Base-by-base conservation (phyloP, 1,140 invertebrate species). In the Papilio machaon region DNA sequence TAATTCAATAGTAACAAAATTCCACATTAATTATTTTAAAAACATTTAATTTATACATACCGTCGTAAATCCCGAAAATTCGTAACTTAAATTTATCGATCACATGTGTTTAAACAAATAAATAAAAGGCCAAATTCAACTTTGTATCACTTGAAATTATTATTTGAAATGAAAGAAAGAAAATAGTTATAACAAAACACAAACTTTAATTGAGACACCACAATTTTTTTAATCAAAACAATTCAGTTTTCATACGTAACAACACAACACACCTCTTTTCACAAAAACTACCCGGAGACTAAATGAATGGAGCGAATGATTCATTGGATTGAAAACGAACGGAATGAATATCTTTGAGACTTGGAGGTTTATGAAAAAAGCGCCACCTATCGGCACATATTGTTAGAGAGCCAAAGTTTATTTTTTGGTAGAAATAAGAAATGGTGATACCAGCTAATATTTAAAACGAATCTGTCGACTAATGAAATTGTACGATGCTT, bases 31-130 rank as follows among this genome's bases (percentile, higher is more conserved):
- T 79, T 19, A 80, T 81, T 80, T 79, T 86, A 79, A 75, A 80
- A 77, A 19, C 83, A 74, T 91, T 89, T 92, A 84, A 92, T 91
- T 91, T 82, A 91, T 90, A 91, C 91, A 85, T 93, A 94, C 92
- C 90, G 85, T 85, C 87, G 86, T 79, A 81, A 81, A 88, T 81
- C 43, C 85, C 88, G 87, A 81, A 90, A 89, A 85, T 81, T 86
- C 80, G 60, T 80, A 52, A 82, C 79, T 87, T 85, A 86, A 83
- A 86, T 88, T 80, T 91, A 93, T 92, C 85, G 90, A 92, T 94
- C 91, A 92, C 92, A 92, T 92, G 88, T 91, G 86, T 90, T 87
- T 86, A 90, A 87, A 89, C 88, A 87, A 84, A 84, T 82, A 86
- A 90, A 88, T 86, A 80, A 84, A 88, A 86, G 38, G 46, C 15